Evolutionary conservation across 2,888 invertebrate genomes (phyloP).

Genomic region (Anarsia innoxiella): DNA sequence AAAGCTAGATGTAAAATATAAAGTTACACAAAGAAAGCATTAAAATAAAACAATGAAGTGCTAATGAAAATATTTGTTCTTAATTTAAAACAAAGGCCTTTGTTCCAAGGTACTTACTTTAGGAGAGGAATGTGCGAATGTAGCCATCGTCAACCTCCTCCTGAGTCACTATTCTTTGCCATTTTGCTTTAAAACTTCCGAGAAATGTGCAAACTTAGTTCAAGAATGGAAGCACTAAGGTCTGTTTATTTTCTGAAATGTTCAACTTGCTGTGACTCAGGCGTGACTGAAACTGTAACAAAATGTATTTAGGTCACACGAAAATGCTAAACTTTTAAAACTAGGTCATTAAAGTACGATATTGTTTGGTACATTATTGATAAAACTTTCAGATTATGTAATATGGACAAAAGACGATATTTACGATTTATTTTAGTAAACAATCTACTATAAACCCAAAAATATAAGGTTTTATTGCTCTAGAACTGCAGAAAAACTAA

Average conservation of each 20-base stretch:
- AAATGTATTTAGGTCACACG: conserved; percentile 23
- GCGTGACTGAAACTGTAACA: neutral
- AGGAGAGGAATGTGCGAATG: conserved; percentile 20
- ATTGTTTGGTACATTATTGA: conserved; percentile 34
- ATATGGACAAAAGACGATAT: too few species aligned
- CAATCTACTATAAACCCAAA: too few species aligned
- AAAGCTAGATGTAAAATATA: neutral
- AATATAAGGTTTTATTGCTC: too few species aligned
- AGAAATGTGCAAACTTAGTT: too few species aligned
- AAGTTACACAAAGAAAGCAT: neutral
- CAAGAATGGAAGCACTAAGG: too few species aligned
- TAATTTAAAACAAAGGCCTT: conserved; percentile 6
- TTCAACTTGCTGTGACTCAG: neutral
- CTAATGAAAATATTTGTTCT: neutral
- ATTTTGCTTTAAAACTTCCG: neutral
- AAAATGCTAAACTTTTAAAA: conserved; percentile 30
- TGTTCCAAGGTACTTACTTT: conserved; percentile 22
- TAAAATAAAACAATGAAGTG: neutral
- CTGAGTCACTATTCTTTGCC: conserved; percentile 7
- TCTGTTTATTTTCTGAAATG: too few species aligned
- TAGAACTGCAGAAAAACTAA: too few species aligned
- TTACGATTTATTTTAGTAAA: too few species aligned
- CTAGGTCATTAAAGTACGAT: conserved; percentile 41
- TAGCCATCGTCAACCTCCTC: conserved; percentile 42
- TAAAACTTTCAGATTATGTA: conserved; percentile 29